A percentile compares a stretch with the other conserved stretches of the same genome.
Evolutionary conservation across 2,888 invertebrate genomes (phyloP).

Genomic region (Autographa gamma): DNA sequence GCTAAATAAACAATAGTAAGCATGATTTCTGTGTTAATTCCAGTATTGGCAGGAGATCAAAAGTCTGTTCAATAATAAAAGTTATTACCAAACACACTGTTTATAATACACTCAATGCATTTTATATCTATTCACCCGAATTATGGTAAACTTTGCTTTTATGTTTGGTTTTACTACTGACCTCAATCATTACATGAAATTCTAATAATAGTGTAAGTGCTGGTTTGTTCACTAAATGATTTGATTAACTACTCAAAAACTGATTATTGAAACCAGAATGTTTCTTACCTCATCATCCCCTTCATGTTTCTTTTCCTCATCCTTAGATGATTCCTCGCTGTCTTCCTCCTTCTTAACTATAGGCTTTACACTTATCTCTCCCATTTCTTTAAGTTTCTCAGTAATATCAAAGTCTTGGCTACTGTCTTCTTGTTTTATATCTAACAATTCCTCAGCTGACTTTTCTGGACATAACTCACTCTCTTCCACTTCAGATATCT

Average conservation of each 20-base stretch:
- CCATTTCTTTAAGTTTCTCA: slow-evolving; percentile 91
- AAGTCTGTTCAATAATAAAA: slow-evolving; percentile 37
- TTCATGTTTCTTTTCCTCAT: slow-evolving; percentile 76
- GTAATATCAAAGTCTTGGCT: slow-evolving; percentile 89
- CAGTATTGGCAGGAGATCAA: slow-evolving; percentile 44
- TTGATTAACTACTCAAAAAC: background rate
- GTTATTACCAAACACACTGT: slow-evolving; percentile 33
- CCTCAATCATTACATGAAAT: slow-evolving; percentile 23
- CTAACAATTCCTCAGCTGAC: slow-evolving; percentile 78
- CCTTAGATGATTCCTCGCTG: slow-evolving; percentile 62
- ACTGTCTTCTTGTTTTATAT: slow-evolving; percentile 80
- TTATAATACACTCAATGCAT: slow-evolving; percentile 30
- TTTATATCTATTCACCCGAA: slow-evolving; percentile 42
- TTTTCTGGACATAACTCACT: slow-evolving; percentile 84
- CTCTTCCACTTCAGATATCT: slow-evolving; percentile 84
- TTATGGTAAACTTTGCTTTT: slow-evolving; percentile 35
- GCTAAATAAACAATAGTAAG: slow-evolving; percentile 37
- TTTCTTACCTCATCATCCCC: slow-evolving; percentile 81
- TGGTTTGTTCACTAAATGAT: background rate
- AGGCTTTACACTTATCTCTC: slow-evolving; percentile 86
- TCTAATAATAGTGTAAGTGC: slow-evolving; percentile 20
- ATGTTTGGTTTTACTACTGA: slow-evolving; percentile 41
- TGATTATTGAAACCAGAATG: background rate
- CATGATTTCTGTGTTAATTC: slow-evolving; percentile 19
- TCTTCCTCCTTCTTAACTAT: slow-evolving; percentile 75